Evolutionary conservation across 1,140 invertebrate species (phyloP), one percentile per base, ranked within the genome.

Genomic region (Pseudachorutes palmiensis): DNA sequence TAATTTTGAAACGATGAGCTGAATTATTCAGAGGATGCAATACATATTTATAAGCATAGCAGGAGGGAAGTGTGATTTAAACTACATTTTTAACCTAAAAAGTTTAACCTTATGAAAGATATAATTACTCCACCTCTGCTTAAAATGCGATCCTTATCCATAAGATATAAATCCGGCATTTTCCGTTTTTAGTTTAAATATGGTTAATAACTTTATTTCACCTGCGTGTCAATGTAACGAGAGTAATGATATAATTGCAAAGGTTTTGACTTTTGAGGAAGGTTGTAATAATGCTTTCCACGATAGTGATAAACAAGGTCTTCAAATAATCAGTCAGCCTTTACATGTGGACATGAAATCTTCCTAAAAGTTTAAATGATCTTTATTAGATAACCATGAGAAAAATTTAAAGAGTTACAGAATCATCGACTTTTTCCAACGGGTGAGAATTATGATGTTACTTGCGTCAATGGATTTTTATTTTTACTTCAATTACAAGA

Each of bases 21-120:
- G 36, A 41, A 41, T 41, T 41, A 41, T 41, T 41, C 36, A 41
- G 19, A 19, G 19, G 36, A 5, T 22, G 24, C 31, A 61, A 33
- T 29, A 61, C 28, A 61, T 31, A 61, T 61, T 61, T 61, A 61
- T 61, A 61, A 61, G 31, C 5, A 61, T 61, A 31, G 3, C 28
- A 29, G 29, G 14, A 33, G 59, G 16, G 59, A 29, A 9, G 16
- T 31, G 5, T 33, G 28, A 61, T 55, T 55, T 55, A 55, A 55
- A 55, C 19, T 5, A 19, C 5, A 41, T 41, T 19, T 9, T 41
- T 19, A 9, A 41, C 36, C 36, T 19, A 41, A 41, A 41, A 41
- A 41, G 5, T n/a, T n/a, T n/a, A n/a, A n/a, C n/a, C n/a, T n/a
- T n/a, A n/a, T n/a, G n/a, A n/a, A n/a, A n/a, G n/a, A n/a, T n/a